Evolutionary conservation across 2,888 invertebrate genomes (phyloP).

Genomic region (Panzeria rudis): DNA sequence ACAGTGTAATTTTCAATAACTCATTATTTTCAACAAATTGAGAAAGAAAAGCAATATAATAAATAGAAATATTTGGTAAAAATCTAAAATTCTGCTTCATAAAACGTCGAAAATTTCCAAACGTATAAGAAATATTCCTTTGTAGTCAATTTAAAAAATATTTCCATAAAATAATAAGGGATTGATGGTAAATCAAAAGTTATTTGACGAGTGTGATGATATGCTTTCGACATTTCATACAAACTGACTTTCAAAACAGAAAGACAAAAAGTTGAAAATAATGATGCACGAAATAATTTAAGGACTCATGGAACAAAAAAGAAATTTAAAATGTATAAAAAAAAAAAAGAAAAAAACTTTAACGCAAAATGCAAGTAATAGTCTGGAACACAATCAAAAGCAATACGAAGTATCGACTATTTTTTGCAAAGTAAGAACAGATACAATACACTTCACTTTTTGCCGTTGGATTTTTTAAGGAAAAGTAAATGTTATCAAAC

Average conservation of each 20-base stretch:
- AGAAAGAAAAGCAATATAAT: conserved; percentile 12
- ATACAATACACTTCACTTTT: background rate
- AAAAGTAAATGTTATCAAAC: conserved; percentile 17
- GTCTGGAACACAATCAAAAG: conserved; percentile 40
- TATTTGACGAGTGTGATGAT: conserved; percentile 31
- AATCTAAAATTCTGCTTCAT: conserved; percentile 18
- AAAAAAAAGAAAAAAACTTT: conserved; percentile 14
- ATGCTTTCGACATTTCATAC: conserved; percentile 20
- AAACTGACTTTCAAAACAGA: conserved; percentile 1
- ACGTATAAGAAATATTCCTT: background rate
- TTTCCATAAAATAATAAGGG: conserved; percentile 9
- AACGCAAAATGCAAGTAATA: conserved; percentile 48
- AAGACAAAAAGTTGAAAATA: conserved; percentile 26
- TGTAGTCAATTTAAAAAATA: background rate
- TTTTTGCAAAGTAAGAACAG: background rate
- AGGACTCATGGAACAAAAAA: background rate
- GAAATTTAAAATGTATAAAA: background rate
- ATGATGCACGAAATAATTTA: conserved; percentile 54
- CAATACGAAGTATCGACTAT: background rate
- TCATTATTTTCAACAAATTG: conserved; percentile 20
- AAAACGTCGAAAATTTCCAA: background rate
- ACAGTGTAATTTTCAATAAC: conserved; percentile 5
- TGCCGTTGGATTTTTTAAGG: background rate
- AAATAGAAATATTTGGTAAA: conserved; percentile 34
- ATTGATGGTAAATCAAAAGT: conserved; percentile 50